Base-by-base conservation (phyloP, 1,140 invertebrate species). In the Argopecten irradians region DNA sequence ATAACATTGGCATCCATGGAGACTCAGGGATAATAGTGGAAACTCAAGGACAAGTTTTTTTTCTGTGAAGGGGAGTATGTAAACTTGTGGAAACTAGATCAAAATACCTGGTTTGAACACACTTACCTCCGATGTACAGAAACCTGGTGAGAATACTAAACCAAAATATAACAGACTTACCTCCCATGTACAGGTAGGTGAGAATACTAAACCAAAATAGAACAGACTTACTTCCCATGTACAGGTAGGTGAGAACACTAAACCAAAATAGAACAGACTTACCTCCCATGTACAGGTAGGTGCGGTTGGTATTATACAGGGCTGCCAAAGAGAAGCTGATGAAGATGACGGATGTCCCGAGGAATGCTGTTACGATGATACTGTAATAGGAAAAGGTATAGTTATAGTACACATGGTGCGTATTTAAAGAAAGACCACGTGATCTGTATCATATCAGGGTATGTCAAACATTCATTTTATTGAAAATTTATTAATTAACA, bases 251-350 rank as follows among this genome's bases (percentile, higher is more conserved):
- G 28, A 3, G 3, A 22, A 85, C 1, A 16, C 5, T 35, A 34
- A n/a, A 88, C 14, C 34, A 14, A 13, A 13, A 14, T 22, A 82
- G n/a, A 34, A 97, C 97, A 22, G 84, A 97, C 98, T 34, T 98
- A 96, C 96, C 96, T 92, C 96, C 96, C 83, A 97, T 93, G 94
- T 97, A 99, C 13, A 99, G 95, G 96, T 97, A 99, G 92, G 97
- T 97, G 85, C 98, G 98, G 90, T 98, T 97, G 19, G 89, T 89
- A 84, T 97, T 98, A 90, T 98, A 96, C 91, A 99, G 96, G 7
- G 99, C 97, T 71, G 97, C 97, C 91, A 99, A 94, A 28, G 98
- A 97, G 96, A 99, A 99, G 91, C 98, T 98, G 11, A 97, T 97
- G 96, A 99, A 99, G 34, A 99, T 97, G 7, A 99, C 95, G 55